phyloP scores from a whole-genome alignment of 2,113 vertebrate genomes.

The Xenotilapia leptura region DNA sequence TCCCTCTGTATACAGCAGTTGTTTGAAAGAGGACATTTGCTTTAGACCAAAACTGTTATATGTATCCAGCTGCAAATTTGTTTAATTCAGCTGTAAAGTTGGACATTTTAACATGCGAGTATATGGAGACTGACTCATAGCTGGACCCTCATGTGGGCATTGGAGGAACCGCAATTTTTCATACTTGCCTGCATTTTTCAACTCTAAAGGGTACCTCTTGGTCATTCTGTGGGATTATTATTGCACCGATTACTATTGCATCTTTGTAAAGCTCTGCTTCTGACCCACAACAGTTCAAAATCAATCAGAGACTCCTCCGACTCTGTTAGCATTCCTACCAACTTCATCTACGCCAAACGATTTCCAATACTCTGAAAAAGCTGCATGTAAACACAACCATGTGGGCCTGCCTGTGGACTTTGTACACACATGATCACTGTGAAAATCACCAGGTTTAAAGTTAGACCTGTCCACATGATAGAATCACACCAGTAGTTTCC shows the following conservation, averaged over 20 bases:
- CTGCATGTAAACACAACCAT: neutral
- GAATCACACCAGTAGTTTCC: neutral
- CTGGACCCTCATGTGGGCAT: neutral
- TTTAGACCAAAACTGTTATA: neutral
- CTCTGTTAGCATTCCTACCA: neutral
- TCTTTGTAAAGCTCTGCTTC: neutral
- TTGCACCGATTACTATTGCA: neutral
- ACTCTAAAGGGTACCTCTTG: neutral
- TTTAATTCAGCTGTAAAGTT: neutral
- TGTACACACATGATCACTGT: neutral
- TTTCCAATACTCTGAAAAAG: neutral
- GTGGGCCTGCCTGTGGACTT: neutral
- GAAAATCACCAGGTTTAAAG: neutral
- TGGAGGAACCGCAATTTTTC: neutral
- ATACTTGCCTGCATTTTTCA: neutral
- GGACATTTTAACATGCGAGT: neutral
- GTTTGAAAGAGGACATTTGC: neutral
- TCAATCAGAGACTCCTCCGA: neutral
- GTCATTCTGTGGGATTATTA: neutral
- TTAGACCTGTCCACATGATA: neutral
- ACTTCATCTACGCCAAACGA: neutral
- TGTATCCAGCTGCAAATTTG: neutral
- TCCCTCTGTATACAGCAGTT: neutral
- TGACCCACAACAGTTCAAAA: neutral
- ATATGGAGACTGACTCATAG: neutral